Conservation (phyloP, 2,113 vertebrate species). For the Semnornis frantzii region DNA sequence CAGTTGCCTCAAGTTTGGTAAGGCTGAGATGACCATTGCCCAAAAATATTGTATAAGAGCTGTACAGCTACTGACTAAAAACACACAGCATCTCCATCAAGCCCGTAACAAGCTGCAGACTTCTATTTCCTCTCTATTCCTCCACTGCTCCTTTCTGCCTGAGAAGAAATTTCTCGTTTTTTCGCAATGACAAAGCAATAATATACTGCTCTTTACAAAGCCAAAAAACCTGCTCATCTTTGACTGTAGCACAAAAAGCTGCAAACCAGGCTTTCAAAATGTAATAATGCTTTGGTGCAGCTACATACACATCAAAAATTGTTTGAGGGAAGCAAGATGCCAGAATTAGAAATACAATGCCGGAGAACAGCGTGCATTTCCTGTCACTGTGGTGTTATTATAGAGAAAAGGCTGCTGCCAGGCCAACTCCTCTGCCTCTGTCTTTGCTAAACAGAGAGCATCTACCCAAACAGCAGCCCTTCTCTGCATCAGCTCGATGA, state of each 20-base stretch:
- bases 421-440: not conserved
- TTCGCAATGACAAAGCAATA: not conserved
- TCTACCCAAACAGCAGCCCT: not conserved
- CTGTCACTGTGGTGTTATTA: constrained; percentile 26
- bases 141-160: not conserved
- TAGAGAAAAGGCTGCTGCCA: constrained; percentile 10
- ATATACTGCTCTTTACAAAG: not conserved
- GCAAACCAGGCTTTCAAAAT: constrained; percentile 36
- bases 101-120: not conserved
- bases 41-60: constrained; percentile 2
- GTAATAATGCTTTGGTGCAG: constrained; percentile 44
- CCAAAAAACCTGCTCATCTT: not conserved
- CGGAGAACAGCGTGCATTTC: constrained; percentile 43
- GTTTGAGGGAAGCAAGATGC: constrained; percentile 40
- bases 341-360: constrained; percentile 55
- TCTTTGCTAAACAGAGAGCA: not conserved
- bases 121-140: not conserved
- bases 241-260: constrained; percentile 6
- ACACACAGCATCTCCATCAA: not conserved
- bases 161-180: not conserved
- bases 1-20: not conserved
- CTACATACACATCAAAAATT: constrained; percentile 5
- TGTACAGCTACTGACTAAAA: not conserved
- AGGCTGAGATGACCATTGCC: not conserved
- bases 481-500: not conserved